These are phyloP conservation scores for Gonioctena quinquepunctata DNA, from an alignment of 1,140 invertebrate genomes.

Conservation along the genomic window DNA sequence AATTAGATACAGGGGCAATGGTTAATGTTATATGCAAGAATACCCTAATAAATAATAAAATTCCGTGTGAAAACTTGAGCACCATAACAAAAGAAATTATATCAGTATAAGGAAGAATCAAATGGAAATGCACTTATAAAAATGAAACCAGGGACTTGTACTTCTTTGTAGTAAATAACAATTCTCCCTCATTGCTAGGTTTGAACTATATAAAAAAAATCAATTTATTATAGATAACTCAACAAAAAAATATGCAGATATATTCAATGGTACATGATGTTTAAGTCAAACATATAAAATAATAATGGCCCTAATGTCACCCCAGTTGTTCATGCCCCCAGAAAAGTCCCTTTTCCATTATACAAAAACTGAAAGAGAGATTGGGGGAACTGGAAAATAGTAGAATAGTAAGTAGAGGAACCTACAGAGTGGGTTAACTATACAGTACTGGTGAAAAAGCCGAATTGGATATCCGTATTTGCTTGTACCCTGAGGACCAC, in stretches of 20 bases:
- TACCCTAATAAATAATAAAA: not conserved
- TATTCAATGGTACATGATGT: not conserved
- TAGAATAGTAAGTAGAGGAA: not conserved
- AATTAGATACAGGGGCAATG: no score
- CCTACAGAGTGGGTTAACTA: not conserved
- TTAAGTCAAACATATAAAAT: not conserved
- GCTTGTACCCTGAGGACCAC: not conserved
- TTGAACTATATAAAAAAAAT: not conserved
- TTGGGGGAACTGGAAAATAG: not conserved
- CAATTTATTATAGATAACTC: no score
- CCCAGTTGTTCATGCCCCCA: not conserved
- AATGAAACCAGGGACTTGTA: not conserved
- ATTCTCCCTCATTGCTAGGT: not conserved
- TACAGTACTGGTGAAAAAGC: not conserved
- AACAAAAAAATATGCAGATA: no score
- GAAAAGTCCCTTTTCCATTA: no score
- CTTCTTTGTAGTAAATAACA: not conserved
- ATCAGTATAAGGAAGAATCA: not conserved
- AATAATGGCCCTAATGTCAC: not conserved
- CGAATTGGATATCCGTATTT: not conserved
- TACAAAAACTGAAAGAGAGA: no score
- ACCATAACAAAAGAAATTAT: not conserved
- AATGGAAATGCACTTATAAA: not conserved
- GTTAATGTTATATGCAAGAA: not conserved
- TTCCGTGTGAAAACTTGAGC: not conserved